phyloP scores from a whole-genome alignment of 2,797 vertebrate genomes.

The Darevskia nairensis region DNA sequence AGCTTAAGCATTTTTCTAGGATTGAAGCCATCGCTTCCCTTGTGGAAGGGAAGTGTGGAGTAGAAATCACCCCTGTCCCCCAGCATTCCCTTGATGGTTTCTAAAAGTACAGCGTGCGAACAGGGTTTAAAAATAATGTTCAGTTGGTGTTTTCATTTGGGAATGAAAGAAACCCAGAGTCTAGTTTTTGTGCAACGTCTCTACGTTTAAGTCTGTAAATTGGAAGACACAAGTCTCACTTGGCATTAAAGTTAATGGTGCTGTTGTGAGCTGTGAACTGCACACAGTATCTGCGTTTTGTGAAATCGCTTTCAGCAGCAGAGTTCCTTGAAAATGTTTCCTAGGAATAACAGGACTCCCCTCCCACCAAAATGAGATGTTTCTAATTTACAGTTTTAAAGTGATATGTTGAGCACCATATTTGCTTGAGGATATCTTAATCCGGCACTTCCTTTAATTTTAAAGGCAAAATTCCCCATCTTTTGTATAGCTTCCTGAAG shows the following conservation, averaged over 20 bases:
- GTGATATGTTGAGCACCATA: background rate
- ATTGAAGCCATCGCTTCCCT: background rate
- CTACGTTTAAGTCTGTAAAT: background rate
- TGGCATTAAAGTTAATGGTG: background rate
- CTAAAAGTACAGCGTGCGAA: background rate
- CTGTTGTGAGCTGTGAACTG: background rate
- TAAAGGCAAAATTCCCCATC: background rate
- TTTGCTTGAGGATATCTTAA: conserved; percentile 10
- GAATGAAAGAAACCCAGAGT: background rate
- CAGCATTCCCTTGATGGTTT: background rate
- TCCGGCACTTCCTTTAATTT: conserved; percentile 23
- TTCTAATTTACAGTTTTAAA: background rate
- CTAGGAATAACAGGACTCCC: background rate
- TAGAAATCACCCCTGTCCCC: no score
- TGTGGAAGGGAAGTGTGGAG: background rate
- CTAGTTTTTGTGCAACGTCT: background rate
- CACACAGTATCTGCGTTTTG: background rate
- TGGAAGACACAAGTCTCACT: background rate
- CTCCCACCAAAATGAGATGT: background rate
- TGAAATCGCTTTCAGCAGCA: background rate
- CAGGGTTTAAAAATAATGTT: background rate
- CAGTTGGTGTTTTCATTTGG: background rate
- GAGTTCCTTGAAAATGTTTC: background rate
- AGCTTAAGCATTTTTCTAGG: background rate
- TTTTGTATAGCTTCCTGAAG: conserved; percentile 19